Base-by-base conservation (phyloP, 2,888 invertebrate genomes). In the Dusona sp. region DNA sequence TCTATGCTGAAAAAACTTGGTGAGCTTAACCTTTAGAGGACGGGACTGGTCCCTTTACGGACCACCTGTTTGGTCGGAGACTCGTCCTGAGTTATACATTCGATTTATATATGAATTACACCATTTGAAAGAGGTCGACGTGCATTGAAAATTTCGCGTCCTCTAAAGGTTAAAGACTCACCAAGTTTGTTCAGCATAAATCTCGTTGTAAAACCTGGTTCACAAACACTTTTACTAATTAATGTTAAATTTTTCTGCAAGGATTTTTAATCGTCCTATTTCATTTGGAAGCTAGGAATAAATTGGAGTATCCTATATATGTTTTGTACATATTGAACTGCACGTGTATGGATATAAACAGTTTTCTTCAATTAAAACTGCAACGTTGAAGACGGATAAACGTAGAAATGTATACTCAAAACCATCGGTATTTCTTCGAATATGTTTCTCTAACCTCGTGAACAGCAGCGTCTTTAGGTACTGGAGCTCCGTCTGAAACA, bases 401-500 rank as follows among this genome's bases (percentile, higher is more conserved):
- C 29, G 29, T 61, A 61, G 29, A 61, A 16, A 61, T 61, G 13
- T 29, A 61, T 61, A 61, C 22, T 42, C 51, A 36, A 45, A 33
- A 65, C 25, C 36, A 29, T 70, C 11, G 16, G 51, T 67, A 19
- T 29, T 61, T 61, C 2, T 65, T 86, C 22, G 38, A 45, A 36
- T 13, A 72, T 77, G 67, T 78, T 73, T 84, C 83, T 86, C 88
- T 89, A 88, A 93, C 93, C 92, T 93, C 91, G 85, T 91, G 90
- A 88, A 80, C 88, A 45, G 88, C 88, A 25, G 88, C 88, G 77
- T 91, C 92, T 84, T 90, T 90, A 42, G 90, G 89, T 65, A 92
- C 91, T 38, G 92, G 90, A 48, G 91, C 91, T 89, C 92, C 93
- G 85, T 93, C 93, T 93, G 91, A 79, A 93, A 93, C 89, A 92